Evolutionary conservation across 1,140 invertebrate species (phyloP), one percentile per base, ranked within the genome.

Genomic region (Plectrocnemia conspersa): DNA sequence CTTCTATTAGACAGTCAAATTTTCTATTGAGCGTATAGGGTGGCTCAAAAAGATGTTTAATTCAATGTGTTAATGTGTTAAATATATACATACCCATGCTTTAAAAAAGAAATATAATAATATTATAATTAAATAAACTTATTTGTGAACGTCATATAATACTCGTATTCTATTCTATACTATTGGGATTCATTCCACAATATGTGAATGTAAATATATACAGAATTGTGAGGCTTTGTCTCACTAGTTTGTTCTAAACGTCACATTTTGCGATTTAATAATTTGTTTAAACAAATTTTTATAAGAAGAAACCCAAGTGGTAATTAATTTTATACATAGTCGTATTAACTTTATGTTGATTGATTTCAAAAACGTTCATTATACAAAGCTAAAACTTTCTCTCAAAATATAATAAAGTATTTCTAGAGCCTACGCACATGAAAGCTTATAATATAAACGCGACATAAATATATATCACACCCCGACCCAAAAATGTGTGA

Each of bases 1-100:
- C 47, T 59, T 40, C 52, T 59, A 59, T 59, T 59, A 59, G 57
- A 59, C 52, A 59, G 57, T 59, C 57, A 59, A 52, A 59, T 59
- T 59, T 54, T 52, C 25, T 23, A 50, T 32, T 55, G 25, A n/a
- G n/a, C 18, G 18, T 16, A 19, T 35, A 52, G 33, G 52, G 41
- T 24, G 56, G 41, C 22, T 18, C 48, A 3, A 3, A 11, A 41
- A 41, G 21, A 41, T 18, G 21, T 29, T 29, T n/a, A 41, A 41
- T 2, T 10, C 3, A 2, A 2, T 41, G 11, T 18, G 11, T 3
- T 2, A 41, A 18, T 2, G 2, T 41, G 15, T 41, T 41, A 18
- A 41, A 16, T 16, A 18, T 18, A 41, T 15, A 16, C n/a, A n/a
- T n/a, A n/a, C n/a, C n/a, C n/a, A 15, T 4, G n/a, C 21, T 16